Evolutionary conservation across 1,140 invertebrate genomes (phyloP).

Genomic region (Hyposmocoma kahamanoa): DNA sequence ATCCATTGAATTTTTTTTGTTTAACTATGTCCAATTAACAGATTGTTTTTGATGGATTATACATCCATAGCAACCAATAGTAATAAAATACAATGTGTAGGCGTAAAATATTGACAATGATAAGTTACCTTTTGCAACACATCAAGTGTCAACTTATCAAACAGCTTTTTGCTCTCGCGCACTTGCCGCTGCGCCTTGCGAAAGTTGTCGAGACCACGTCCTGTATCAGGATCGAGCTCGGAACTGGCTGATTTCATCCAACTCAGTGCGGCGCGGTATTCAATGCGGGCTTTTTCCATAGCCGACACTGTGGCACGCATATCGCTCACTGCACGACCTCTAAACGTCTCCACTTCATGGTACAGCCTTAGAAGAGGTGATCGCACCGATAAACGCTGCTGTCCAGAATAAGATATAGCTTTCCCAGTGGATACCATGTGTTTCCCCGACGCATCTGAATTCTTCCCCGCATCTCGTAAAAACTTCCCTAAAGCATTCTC

Average conservation of each 20-base stretch:
- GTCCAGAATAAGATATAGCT: constrained; percentile 94
- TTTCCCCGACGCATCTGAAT: constrained; percentile 85
- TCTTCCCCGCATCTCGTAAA: constrained; percentile 94
- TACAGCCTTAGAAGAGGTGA: constrained; percentile 92
- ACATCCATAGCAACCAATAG: no score
- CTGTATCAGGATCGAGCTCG: constrained; percentile 97
- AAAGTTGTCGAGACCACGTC: constrained; percentile 96
- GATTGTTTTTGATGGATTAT: no score
- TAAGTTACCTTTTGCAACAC: constrained; percentile 96
- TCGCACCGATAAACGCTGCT: constrained; percentile 91
- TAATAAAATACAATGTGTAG: no score
- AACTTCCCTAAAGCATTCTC: constrained; percentile 96
- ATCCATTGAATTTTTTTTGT: no score
- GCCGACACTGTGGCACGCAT: constrained; percentile 91
- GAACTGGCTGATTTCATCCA: constrained; percentile 99
- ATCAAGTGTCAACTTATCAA: constrained; percentile 96
- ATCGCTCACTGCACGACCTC: constrained; percentile 94
- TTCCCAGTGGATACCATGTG: constrained; percentile 96
- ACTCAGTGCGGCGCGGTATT: constrained; percentile 95
- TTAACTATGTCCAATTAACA: no score
- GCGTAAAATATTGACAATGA: no score
- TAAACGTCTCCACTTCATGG: constrained; percentile 96
- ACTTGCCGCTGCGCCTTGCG: constrained; percentile 89
- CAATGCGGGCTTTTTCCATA: constrained; percentile 97
- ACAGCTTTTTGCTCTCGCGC: constrained; percentile 85